Conservation (phyloP, 2,888 invertebrate species). For the Erynnis tages region DNA sequence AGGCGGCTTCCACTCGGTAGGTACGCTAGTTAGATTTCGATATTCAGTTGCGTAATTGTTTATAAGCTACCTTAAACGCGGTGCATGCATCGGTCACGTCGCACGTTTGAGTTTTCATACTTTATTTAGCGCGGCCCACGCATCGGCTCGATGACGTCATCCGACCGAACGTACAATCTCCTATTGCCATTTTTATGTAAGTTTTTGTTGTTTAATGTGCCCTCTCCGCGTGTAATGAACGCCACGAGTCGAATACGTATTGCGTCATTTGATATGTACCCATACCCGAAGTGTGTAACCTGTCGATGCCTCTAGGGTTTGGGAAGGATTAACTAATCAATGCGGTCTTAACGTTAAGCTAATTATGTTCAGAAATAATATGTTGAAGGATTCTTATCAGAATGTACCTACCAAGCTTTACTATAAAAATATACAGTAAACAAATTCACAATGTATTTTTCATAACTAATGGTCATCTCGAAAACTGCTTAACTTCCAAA, state of each 20-base stretch:
- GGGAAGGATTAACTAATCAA: too few species aligned
- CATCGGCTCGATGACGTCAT: slow-evolving; percentile 48
- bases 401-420: too few species aligned
- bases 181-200: slow-evolving; percentile 14
- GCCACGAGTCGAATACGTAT: neutral
- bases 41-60: slow-evolving; percentile 60
- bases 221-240: neutral
- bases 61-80: slow-evolving; percentile 36
- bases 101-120: slow-evolving; percentile 30
- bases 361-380: too few species aligned
- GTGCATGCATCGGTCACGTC: slow-evolving; percentile 38
- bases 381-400: too few species aligned
- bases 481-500: too few species aligned
- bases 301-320: too few species aligned
- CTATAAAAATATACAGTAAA: too few species aligned
- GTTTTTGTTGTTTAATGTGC: slow-evolving; percentile 14
- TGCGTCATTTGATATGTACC: slow-evolving; percentile 19
- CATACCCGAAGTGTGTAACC: neutral
- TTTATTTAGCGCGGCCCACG: slow-evolving; percentile 37
- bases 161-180: slow-evolving; percentile 29
- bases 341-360: too few species aligned
- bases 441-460: too few species aligned
- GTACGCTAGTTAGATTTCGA: slow-evolving; percentile 39
- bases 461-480: too few species aligned
- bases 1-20: slow-evolving; percentile 33